phyloP scores from a whole-genome alignment of 2,888 invertebrate genomes.

The Aleiodes alternator region DNA sequence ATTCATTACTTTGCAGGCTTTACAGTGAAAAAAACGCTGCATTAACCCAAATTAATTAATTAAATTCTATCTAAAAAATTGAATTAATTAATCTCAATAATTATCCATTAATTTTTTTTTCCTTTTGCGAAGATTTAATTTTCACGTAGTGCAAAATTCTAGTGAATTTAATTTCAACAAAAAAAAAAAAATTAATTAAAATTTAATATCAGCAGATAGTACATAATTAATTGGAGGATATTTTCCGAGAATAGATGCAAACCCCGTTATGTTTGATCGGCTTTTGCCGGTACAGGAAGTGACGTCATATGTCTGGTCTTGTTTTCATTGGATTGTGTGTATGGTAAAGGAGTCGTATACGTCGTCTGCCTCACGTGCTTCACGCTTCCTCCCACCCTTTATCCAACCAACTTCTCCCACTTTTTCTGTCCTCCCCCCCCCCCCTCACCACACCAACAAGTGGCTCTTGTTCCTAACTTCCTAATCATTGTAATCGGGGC shows the following conservation, averaged over 20 bases:
- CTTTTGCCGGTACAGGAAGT: constrained; percentile 18
- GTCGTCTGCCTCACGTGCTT: constrained; percentile 48
- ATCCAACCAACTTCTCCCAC: constrained; percentile 26
- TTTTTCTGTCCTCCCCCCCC: constrained; percentile 13
- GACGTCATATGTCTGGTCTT: constrained; percentile 24
- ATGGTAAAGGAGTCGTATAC: constrained; percentile 21
- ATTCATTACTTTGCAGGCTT: constrained; percentile 17
- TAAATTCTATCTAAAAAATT: neutral
- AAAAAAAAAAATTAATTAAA: constrained; percentile 16
- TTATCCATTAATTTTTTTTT: neutral
- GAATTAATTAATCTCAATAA: constrained; percentile 25
- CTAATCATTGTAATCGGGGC: constrained; percentile 44
- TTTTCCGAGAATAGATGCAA: neutral
- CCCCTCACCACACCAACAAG: constrained; percentile 52
- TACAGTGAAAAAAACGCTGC: neutral
- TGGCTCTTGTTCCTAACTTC: constrained; percentile 54
- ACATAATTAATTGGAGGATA: constrained; percentile 11
- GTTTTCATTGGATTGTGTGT: constrained; percentile 28
- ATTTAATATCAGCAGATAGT: constrained; percentile 9
- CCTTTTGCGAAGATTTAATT: no score
- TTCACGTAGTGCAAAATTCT: no score
- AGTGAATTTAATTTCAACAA: constrained; percentile 5
- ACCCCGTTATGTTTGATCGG: constrained; percentile 27
- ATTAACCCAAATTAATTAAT: constrained; percentile 11
- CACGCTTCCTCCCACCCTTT: constrained; percentile 29